Conservation (phyloP, 2,797 vertebrate genomes). For the Chromis chromis region DNA sequence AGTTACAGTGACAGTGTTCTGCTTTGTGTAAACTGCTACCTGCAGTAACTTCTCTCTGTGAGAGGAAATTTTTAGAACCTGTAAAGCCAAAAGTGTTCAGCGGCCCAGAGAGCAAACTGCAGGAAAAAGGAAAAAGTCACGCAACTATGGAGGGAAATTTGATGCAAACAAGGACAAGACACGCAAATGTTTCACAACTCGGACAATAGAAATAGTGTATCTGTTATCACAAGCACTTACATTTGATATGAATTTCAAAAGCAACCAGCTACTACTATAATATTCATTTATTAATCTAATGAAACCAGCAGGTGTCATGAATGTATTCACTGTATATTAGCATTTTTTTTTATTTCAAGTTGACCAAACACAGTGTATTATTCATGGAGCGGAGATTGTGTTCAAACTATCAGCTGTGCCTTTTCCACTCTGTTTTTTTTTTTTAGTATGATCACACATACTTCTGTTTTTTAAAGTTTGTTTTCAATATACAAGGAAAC, state of each 20-base stretch:
- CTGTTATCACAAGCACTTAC: not conserved
- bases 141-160: slow-evolving; percentile 25
- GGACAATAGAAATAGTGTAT: slow-evolving; percentile 41
- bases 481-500: not conserved
- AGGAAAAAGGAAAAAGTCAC: slow-evolving; percentile 52
- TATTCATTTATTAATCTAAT: not conserved
- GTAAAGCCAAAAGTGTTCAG: not conserved
- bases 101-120: not conserved
- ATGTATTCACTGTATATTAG: not conserved
- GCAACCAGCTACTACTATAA: not conserved
- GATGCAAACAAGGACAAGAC: slow-evolving; percentile 47
- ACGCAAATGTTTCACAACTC: slow-evolving; percentile 32
- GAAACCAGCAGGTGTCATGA: not conserved
- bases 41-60: slow-evolving; percentile 2
- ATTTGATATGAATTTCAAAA: not conserved
- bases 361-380: too few species aligned
- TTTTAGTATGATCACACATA: not conserved
- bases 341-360: not conserved
- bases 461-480: not conserved
- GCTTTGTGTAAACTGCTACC: not conserved
- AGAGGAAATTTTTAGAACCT: not conserved
- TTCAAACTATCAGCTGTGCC: too few species aligned
- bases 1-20: not conserved
- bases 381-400: too few species aligned
- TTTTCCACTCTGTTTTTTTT: too few species aligned